Evolutionary conservation across 2,888 invertebrate genomes (phyloP), one percentile per base, ranked within the genome.

Genomic region (Imbricaverruca yamaguchii): DNA sequence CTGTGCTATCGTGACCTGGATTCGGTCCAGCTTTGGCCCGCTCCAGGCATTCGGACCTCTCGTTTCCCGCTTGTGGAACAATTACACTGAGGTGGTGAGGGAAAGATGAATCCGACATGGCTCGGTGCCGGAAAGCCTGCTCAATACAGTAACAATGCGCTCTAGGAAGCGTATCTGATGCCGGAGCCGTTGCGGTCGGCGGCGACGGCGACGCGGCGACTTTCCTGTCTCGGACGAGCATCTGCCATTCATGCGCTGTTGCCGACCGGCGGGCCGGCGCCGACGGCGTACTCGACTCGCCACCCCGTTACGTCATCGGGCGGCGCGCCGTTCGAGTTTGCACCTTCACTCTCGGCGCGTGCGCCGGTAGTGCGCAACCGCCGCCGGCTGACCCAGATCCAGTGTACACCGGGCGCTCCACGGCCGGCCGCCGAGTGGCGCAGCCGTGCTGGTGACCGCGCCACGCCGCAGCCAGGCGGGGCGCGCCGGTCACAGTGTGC

Each of bases 331-430:
- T 74, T 39, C 15, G 55, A 55, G 74, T 74, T 74, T 74, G 74
- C 74, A 74, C 74, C 74, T 74, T 74, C 74, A 74, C 74, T 74
- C 55, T 74, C 74, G 21, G 55, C 55, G 74, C 74, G 21, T 9
- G 23, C 74, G 74, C 69, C 3, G 39, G 25, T 39, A 13, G 39
- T 39, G 39, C 39, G 13, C 15, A 21, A 21, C 69, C 65, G 65
- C 11, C 67, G 23, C 15, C n/a, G 12, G 55, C 21, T 74, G 74
- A 74, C 74, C 74, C 11, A 74, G 74, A 74, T 74, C 55, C 8
- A 55, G 53, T 15, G 74, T 74, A 74, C 74, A 74, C 74, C 11
- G 53, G 74, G 74, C 11, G 74, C 74, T 7, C 10, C 74, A 21
- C 55, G 74, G 18, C 74, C 55, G 74, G 21, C 18, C 21, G 55